Base-by-base conservation (phyloP, 2,888 invertebrate species). In the Cryptocephalus moraei region DNA sequence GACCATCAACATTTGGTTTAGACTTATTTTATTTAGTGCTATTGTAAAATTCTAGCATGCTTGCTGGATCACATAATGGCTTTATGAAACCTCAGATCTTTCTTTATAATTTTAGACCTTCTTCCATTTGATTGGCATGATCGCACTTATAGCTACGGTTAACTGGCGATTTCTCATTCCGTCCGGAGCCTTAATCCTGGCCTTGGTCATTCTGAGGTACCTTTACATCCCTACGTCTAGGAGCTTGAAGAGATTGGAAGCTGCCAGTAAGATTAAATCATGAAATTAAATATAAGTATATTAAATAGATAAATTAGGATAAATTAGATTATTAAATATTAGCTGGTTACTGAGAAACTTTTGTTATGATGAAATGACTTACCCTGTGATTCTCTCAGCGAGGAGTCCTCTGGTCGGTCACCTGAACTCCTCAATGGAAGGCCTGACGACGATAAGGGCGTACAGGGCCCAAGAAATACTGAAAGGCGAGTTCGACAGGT, bases 111-210 rank as follows among this genome's bases (percentile, higher is more conserved):
- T 51, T 43, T 14, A 52, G 51, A 45, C 39, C 22, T 1, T 42
- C 11, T 49, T 48, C 33, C 45, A 45, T 34, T 34, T 48, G 38
- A 39, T 41, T 38, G 61, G 60, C 11, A 49, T 56, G 6, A 43
- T 59, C 4, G 51, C 49, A n/a, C 44, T 63, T 32, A 57, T 62
- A 11, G 52, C 59, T 8, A 60, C 81, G 80, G n/a, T 77, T 77
- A 72, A 75, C 82, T 12, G 59, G 83, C 45, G 64, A 31, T 62
- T 60, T 41, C 32, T 60, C n/a, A 42, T 61, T 32, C 59, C 60
- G 10, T 50, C 58, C 1, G 22, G 44, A 1, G 41, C 56, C 8
- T 44, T 62, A 1, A 48, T 54, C 8, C 9, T 48, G 8, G 46
- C 49, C 39, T 48, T 58, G 31, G 41, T 53, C 6, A 9, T 52